Conservation (phyloP, 2,113 vertebrate genomes). For the Nanorana parkeri region DNA sequence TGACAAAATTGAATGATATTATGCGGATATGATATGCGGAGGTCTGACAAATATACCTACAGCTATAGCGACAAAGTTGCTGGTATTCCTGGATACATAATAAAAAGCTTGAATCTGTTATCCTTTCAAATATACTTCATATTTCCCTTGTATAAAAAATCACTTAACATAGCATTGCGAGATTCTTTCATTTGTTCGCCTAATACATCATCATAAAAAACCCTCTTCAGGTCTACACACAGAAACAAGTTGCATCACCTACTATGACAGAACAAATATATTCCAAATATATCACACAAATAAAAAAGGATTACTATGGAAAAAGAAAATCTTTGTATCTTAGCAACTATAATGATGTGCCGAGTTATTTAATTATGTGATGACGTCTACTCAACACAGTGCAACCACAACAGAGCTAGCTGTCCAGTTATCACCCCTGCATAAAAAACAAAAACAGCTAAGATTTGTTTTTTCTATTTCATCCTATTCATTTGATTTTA, state of each 20-base stretch:
- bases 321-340: slow-evolving; percentile 51
- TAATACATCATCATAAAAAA: neutral
- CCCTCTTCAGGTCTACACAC: neutral
- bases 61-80: no score
- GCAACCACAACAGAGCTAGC: neutral
- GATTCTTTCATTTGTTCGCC: slow-evolving; percentile 1
- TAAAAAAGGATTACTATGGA: slow-evolving; percentile 49
- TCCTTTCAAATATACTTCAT: no score
- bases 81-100: no score
- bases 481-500: no score
- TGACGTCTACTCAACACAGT: slow-evolving; percentile 33
- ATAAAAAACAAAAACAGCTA: neutral
- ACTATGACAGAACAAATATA: slow-evolving; percentile 37
- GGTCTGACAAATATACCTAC: no score
- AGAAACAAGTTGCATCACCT: slow-evolving; percentile 46
- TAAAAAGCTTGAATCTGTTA: no score
- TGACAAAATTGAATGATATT: no score
- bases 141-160: no score
- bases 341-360: slow-evolving; percentile 49
- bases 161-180: neutral
- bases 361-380: slow-evolving; percentile 47
- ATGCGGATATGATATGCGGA: no score
- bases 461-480: no score
- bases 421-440: neutral
- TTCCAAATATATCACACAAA: slow-evolving; percentile 43